A percentile compares a stretch with the other conserved stretches of the same genome.
Evolutionary conservation across 2,888 invertebrate species (phyloP).

Genomic region (Mythimna ferrago): DNA sequence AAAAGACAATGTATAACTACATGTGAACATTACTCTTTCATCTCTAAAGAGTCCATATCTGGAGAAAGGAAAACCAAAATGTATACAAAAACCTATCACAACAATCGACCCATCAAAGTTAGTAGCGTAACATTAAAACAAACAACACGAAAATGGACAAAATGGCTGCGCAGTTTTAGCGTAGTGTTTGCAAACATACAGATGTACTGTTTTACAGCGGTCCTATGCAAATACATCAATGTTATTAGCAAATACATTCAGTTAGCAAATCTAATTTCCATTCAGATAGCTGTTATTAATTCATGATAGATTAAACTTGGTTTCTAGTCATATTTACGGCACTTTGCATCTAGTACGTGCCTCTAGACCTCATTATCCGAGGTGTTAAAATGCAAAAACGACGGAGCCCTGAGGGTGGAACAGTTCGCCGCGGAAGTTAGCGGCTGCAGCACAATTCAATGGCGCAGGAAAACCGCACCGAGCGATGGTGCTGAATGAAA

Average conservation of each 20-base stretch:
- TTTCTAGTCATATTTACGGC: conserved; percentile 57
- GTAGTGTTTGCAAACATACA: conserved; percentile 11
- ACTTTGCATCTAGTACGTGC: conserved; percentile 68
- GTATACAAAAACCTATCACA: neutral
- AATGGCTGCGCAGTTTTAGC: conserved; percentile 4
- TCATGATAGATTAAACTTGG: conserved; percentile 41
- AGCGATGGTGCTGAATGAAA: conserved; percentile 75
- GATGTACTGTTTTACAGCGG: neutral
- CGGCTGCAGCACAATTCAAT: conserved; percentile 80
- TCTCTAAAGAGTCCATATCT: neutral
- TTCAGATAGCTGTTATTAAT: conserved; percentile 47
- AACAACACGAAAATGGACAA: neutral
- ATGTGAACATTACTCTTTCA: neutral
- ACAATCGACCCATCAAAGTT: neutral
- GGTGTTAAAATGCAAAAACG: conserved; percentile 84
- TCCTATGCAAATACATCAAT: conserved; percentile 8
- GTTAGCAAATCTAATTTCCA: conserved; percentile 6
- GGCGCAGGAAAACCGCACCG: conserved; percentile 80
- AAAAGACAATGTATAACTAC: neutral
- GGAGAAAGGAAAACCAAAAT: neutral
- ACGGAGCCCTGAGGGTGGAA: conserved; percentile 72
- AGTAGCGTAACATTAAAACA: neutral
- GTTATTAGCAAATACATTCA: conserved; percentile 21
- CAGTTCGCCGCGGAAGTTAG: conserved; percentile 78
- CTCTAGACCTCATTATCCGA: conserved; percentile 81